phyloP scores from a whole-genome alignment of 2,113 vertebrate genomes.

The Sceloporus tristichus region DNA sequence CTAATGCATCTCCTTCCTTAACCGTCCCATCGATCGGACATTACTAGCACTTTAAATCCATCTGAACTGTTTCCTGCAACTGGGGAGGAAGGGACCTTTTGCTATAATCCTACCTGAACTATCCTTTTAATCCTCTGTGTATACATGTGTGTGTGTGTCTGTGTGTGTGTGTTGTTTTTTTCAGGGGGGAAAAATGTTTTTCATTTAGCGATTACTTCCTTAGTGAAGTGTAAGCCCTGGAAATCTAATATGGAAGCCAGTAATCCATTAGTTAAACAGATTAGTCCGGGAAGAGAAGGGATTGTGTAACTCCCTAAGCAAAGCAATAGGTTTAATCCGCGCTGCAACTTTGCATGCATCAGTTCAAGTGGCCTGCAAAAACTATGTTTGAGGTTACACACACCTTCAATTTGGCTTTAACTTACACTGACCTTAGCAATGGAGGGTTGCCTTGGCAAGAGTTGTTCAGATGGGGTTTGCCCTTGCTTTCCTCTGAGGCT shows the following conservation, averaged over 20 bases:
- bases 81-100: neutral
- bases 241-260: slow-evolving; percentile 42
- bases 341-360: rapidly evolving
- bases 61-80: slow-evolving; percentile 40
- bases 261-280: slow-evolving; percentile 63
- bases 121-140: slow-evolving; percentile 31
- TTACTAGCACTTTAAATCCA: slow-evolving; percentile 27
- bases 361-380: too few species aligned
- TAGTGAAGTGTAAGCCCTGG: slow-evolving; percentile 17
- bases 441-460: too few species aligned
- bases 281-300: slow-evolving; percentile 32
- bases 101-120: slow-evolving; percentile 48
- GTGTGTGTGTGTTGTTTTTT: neutral
- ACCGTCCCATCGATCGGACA: slow-evolving; percentile 17
- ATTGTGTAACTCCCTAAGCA: slow-evolving; percentile 1
- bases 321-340: slow-evolving; percentile 35
- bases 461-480: too few species aligned
- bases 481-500: too few species aligned
- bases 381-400: too few species aligned
- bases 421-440: too few species aligned
- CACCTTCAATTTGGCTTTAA: too few species aligned
- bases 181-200: slow-evolving; percentile 35
- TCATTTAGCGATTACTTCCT: slow-evolving; percentile 49
- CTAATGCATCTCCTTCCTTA: neutral
- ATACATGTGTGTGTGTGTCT: too few species aligned